Evolutionary conservation across 2,797 vertebrate species (phyloP), one percentile per base, ranked within the genome.

Genomic region (Aldrovandia affinis): DNA sequence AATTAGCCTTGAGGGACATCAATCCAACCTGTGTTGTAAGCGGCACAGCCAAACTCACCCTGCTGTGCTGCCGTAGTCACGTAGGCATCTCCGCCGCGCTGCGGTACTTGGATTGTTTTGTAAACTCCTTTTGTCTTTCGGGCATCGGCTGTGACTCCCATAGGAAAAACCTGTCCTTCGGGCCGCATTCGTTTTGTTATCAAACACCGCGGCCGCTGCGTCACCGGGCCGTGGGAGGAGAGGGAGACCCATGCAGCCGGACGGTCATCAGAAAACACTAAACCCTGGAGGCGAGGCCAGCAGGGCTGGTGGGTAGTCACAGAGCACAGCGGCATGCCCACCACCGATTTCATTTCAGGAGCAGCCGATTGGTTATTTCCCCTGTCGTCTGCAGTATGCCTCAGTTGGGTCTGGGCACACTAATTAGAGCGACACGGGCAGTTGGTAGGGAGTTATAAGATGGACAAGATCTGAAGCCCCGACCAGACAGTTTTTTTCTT

Each of bases 141-240:
- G 42, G 30, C 1, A 8, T 25, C 33, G 9, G 39, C 42, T 25
- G 22, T 2, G 14, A 18, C 22, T n/a, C 14, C 33, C 18, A 33
- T 70, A 20, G 47, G 42, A 77, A 44, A 52, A 75, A 75, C 39
- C 70, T 77, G 42, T 77, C 73, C 42, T 42, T 47, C 73, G 22
- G 2, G 42, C 36, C 30, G 20, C 39, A 2, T 77, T 77, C 1
- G 73, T 77, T 77, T 44, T 77, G 42, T 77, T 77, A 77, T 77
- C 25, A 77, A 77, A 77, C 73, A 77, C 39, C 25, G 22, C 22
- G 8, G 36, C 8, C 8, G 22, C 73, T 47, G 7, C 14, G 36
- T 33, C 39, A 6, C 36, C 39, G 33, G 68, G 39, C 42, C 8
- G 20, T 22, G 73, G 33, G 73, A 14, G 68, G 4, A 73, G 36